phyloP scores from a whole-genome alignment of 2,797 vertebrate genomes.

The Leontocebus nigricollis region DNA sequence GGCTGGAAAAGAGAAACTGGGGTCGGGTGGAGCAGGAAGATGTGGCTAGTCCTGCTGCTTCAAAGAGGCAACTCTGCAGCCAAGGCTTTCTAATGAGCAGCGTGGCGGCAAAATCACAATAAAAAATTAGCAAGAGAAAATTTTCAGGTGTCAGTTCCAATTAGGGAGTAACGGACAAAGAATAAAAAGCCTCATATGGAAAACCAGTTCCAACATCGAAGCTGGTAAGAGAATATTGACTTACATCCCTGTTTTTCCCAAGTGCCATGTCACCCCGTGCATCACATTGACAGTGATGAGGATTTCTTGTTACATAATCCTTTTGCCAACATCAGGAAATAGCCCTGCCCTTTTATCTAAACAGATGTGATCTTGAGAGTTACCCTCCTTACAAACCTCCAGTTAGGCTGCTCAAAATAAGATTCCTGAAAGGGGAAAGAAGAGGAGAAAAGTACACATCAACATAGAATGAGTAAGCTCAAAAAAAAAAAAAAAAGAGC shows the following conservation, averaged over 20 bases:
- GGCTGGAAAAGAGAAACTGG: not conserved
- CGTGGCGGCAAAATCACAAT: conserved; percentile 78
- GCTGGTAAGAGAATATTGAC: conserved; percentile 80
- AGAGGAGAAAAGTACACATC: conserved; percentile 51
- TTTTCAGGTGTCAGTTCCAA: conserved; percentile 80
- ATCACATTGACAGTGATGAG: conserved; percentile 80
- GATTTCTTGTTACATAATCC: conserved; percentile 85
- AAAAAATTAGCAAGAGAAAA: conserved; percentile 80
- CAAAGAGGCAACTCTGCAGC: not conserved
- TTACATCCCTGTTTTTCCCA: conserved; percentile 82
- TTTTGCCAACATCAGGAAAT: conserved; percentile 83
- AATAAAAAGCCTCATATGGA: conserved; percentile 78
- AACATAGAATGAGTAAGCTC: conserved; percentile 68
- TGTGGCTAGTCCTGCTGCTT: not conserved
- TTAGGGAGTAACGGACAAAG: conserved; percentile 78
- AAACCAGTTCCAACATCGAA: conserved; percentile 82
- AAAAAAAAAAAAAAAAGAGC: conserved; percentile 54
- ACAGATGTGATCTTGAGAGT: conserved; percentile 79
- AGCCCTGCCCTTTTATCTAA: conserved; percentile 83
- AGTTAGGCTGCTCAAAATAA: conserved; percentile 70
- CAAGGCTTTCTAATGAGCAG: conserved; percentile 48
- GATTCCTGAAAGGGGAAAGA: not conserved
- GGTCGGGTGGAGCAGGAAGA: not conserved
- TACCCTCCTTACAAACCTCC: conserved; percentile 68
- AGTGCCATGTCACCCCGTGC: conserved; percentile 80